These are phyloP conservation scores for Crioceris asparagi DNA, from an alignment of 2,888 invertebrate genomes.

Conservation along the genomic window DNA sequence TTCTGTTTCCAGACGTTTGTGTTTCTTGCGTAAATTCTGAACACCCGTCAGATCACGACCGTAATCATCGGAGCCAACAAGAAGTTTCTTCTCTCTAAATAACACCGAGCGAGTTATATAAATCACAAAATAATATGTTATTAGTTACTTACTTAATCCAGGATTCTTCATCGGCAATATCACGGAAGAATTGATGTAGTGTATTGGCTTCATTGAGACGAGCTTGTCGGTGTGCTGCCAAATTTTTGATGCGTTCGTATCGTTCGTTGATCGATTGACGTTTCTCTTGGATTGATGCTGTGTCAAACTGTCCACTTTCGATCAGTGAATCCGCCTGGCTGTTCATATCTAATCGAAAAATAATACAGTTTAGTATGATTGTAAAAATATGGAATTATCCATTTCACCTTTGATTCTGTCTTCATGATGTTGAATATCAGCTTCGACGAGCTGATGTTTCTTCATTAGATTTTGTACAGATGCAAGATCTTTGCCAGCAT, in stretches of 20 bases:
- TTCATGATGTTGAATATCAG: conserved; percentile 94
- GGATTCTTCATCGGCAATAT: conserved; percentile 98
- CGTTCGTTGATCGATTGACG: conserved; percentile 94
- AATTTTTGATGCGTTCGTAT: conserved; percentile 84
- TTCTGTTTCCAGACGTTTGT: conserved; percentile 97
- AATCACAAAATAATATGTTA: conserved; percentile 7
- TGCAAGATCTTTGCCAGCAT: conserved; percentile 95
- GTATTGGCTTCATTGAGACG: conserved; percentile 94
- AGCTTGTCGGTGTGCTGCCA: conserved; percentile 86
- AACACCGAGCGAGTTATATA: conserved; percentile 1
- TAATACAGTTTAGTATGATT: not conserved
- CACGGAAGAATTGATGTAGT: conserved; percentile 97
- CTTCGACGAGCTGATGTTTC: conserved; percentile 96
- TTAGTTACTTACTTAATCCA: conserved; percentile 77
- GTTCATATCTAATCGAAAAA: conserved; percentile 63
- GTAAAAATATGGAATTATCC: not conserved
- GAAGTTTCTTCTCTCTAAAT: conserved; percentile 83
- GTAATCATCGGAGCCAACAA: conserved; percentile 96
- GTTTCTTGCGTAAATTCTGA: conserved; percentile 97
- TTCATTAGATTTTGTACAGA: conserved; percentile 98
- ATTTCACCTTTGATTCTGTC: conserved; percentile 71
- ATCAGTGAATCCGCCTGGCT: conserved; percentile 91
- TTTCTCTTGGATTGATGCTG: conserved; percentile 89
- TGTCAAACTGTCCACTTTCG: conserved; percentile 95
- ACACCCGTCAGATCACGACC: conserved; percentile 97